These are phyloP conservation scores for Drosophila ambigua DNA, from an alignment of 1,140 invertebrate species.

Conservation along the genomic window DNA sequence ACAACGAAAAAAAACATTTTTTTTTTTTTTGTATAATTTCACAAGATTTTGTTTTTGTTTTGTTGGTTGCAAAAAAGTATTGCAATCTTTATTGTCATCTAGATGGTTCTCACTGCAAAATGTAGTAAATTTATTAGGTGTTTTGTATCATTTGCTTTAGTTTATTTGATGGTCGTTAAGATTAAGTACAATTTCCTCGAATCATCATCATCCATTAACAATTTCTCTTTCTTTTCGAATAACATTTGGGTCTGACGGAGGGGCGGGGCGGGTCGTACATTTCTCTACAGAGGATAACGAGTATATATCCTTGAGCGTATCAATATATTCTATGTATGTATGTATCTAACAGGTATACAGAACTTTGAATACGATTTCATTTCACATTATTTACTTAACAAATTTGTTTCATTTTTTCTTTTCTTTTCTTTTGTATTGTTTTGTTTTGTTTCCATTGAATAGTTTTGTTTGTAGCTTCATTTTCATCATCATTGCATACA, in stretches of 20 bases:
- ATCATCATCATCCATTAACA: constrained; percentile 25
- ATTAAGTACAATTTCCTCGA: constrained; percentile 65
- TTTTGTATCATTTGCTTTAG: constrained; percentile 45
- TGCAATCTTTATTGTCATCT: constrained; percentile 70
- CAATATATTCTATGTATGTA: constrained; percentile 3
- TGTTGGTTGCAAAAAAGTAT: constrained; percentile 23
- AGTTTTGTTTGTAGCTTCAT: constrained; percentile 9
- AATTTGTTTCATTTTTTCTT: constrained; percentile 33
- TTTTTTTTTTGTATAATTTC: constrained; percentile 32
- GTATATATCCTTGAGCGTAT: constrained; percentile 31
- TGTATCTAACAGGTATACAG: constrained; percentile 48
- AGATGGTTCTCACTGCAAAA: constrained; percentile 62
- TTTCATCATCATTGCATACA: constrained; percentile 56
- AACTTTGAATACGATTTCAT: constrained; percentile 83
- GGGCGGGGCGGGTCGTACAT: constrained; percentile 19
- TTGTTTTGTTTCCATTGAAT: constrained; percentile 2
- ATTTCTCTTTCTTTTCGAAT: constrained; percentile 23
- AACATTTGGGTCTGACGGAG: constrained; percentile 40
- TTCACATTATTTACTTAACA: constrained; percentile 53
- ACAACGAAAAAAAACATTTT: constrained; percentile 18
- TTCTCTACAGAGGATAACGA: background rate
- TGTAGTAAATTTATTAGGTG: constrained; percentile 65
- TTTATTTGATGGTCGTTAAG: constrained; percentile 56
- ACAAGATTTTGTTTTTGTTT: constrained; percentile 24
- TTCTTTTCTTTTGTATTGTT: constrained; percentile 3